Base-by-base conservation (phyloP, 2,113 vertebrate genomes). In the Sinocyclocheilus grahami region DNA sequence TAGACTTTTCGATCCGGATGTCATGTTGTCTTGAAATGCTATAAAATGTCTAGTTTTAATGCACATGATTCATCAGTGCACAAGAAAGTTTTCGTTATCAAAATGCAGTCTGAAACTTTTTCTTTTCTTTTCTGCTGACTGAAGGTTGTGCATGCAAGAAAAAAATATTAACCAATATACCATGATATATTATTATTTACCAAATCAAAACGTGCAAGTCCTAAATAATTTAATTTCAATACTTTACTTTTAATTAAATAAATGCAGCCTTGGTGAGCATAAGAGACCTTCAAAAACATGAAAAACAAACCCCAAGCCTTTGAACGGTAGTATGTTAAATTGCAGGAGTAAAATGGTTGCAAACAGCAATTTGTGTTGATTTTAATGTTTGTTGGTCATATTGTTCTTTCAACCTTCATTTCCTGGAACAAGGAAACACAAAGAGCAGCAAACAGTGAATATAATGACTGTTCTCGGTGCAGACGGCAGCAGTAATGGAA, bases 401-500 rank as follows among this genome's bases (percentile, higher is more conserved):
- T 33, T 33, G 69, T 72, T 72, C 16, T 37, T 60, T 62, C 58
- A 63, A 5, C 14, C 62, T 69, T 33, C 63, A 33, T 18, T 67
- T n/a, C 20, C 27, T 79, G 58, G 6, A 62, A 62, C 27, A 37
- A 81, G 20, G 33, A 62, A 63, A 39, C 9, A 4, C 71, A 75
- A 20, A 42, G 71, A 11, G 39, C 58, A 65, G 22, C 37, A 48
- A 65, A 46, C 8, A 48, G 55, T 42, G 78, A 62, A 12, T 16
- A n/a, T 79, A 79, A 62, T 79, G 78, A 62, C 7, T 48, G n/a
- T 8, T n/a, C 53, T 60, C 69, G 1, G 18, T 42, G 37, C 48
- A 16, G 42, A 53, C 13, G 20, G 33, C 53, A 62, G 46, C 18
- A 4, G 80, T 82, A 71, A 53, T 51, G 85, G 78, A 89, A 86